Percentiles rank a stretch among this genome's conserved stretches.
Evolutionary conservation across 2,113 vertebrate genomes (phyloP).

Genomic region (Kobus ellipsiprymnus): DNA sequence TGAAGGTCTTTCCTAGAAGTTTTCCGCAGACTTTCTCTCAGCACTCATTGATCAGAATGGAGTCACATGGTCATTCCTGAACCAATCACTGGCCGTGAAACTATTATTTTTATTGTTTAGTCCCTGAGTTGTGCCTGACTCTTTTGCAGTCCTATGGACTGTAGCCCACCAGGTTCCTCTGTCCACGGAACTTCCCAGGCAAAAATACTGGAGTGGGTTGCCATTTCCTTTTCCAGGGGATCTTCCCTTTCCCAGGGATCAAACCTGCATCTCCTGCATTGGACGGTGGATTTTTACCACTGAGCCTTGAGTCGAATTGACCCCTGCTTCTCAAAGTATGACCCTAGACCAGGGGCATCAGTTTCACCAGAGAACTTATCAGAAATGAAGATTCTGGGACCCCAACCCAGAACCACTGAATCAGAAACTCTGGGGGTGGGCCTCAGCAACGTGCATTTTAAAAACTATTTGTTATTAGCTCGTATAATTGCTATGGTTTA

Average conservation of each 20-base stretch:
- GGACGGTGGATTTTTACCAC: neutral
- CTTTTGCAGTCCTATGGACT: neutral
- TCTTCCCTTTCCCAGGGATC: neutral
- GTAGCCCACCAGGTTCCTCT: neutral
- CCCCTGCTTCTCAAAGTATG: neutral
- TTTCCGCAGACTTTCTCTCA: neutral
- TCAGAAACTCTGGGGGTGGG: neutral
- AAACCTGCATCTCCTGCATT: neutral
- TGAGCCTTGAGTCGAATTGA: rapidly evolving
- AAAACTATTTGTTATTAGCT: neutral
- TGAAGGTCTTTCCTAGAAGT: neutral
- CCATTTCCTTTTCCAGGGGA: neutral
- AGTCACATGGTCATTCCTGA: neutral
- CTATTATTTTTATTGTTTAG: neutral
- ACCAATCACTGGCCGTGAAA: neutral
- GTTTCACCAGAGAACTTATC: neutral
- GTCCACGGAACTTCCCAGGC: neutral
- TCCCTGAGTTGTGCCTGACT: neutral
- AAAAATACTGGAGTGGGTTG: neutral
- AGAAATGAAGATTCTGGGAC: neutral
- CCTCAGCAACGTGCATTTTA: neutral
- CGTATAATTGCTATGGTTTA: neutral
- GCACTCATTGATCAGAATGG: neutral
- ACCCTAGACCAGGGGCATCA: too few relatives aligned
- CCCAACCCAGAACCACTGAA: neutral